Evolutionary conservation across 2,113 vertebrate species (phyloP).

Genomic region (Zosterops pallidus): DNA sequence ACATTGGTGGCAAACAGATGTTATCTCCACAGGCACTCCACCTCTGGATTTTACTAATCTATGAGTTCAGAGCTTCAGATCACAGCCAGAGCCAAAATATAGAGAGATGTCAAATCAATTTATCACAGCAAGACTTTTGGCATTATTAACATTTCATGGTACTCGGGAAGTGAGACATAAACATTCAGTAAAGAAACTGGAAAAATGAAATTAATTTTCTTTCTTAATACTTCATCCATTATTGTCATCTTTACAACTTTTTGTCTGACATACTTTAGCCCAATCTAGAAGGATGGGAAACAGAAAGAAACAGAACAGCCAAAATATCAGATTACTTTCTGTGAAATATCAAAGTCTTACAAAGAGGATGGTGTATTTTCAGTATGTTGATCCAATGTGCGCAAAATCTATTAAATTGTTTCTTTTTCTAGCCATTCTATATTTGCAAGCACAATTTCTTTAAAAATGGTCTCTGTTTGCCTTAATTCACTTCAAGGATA

Average conservation of each 20-base stretch:
- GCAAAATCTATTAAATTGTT: not conserved
- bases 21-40: not conserved
- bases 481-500: not conserved
- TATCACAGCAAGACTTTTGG: conserved; percentile 10
- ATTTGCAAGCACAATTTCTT: not conserved
- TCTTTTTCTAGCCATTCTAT: not conserved
- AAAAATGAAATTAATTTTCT: not conserved
- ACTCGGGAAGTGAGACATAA: not conserved
- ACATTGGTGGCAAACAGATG: not conserved
- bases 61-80: not conserved
- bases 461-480: not conserved
- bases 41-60: conserved; percentile 34
- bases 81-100: not conserved
- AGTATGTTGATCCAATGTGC: not conserved
- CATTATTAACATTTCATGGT: not conserved
- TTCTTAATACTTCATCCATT: not conserved
- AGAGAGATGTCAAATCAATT: conserved; percentile 14
- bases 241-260: not conserved
- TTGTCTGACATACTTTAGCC: not conserved
- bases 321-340: not conserved
- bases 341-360: not conserved
- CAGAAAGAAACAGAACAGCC: not conserved
- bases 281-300: not conserved
- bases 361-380: not conserved
- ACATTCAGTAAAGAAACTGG: not conserved